Evolutionary conservation across 2,888 invertebrate genomes (phyloP).

Genomic region (Taphrorychus bicolor): DNA sequence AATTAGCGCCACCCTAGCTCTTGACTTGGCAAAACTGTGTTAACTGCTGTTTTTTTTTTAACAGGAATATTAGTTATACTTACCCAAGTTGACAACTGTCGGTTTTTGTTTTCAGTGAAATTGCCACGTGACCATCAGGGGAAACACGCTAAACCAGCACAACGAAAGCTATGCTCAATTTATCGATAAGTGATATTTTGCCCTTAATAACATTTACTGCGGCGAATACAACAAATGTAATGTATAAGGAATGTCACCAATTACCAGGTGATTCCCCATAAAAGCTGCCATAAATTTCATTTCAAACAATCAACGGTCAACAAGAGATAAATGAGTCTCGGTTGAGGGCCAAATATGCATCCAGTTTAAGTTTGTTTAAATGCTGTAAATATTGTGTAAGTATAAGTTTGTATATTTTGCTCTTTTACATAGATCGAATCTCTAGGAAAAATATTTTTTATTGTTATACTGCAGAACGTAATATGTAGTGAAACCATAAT

Average conservation of each 20-base stretch:
- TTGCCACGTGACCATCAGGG: neutral
- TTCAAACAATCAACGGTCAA: too few relatives aligned
- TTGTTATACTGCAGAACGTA: neutral
- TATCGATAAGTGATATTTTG: neutral
- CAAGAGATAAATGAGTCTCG: too few relatives aligned
- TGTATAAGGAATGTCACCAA: too few relatives aligned
- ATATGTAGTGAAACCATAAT: neutral
- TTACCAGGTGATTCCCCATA: too few relatives aligned
- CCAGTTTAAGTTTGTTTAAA: too few relatives aligned
- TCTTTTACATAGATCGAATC: neutral
- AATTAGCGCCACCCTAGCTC: too few relatives aligned
- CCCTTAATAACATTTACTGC: too few relatives aligned
- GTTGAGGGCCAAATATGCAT: neutral
- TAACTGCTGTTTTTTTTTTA: too few relatives aligned
- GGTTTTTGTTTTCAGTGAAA: neutral
- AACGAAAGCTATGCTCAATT: neutral
- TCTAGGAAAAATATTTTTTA: neutral
- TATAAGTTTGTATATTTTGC: slow-evolving; percentile 26
- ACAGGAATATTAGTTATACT: too few relatives aligned
- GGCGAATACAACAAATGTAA: too few relatives aligned
- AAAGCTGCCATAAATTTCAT: too few relatives aligned
- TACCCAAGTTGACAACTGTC: neutral
- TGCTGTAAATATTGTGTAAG: slow-evolving; percentile 25
- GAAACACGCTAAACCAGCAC: neutral
- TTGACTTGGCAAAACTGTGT: too few relatives aligned